Evolutionary conservation across 2,113 vertebrate genomes (phyloP).

Genomic region (Vidua macroura): DNA sequence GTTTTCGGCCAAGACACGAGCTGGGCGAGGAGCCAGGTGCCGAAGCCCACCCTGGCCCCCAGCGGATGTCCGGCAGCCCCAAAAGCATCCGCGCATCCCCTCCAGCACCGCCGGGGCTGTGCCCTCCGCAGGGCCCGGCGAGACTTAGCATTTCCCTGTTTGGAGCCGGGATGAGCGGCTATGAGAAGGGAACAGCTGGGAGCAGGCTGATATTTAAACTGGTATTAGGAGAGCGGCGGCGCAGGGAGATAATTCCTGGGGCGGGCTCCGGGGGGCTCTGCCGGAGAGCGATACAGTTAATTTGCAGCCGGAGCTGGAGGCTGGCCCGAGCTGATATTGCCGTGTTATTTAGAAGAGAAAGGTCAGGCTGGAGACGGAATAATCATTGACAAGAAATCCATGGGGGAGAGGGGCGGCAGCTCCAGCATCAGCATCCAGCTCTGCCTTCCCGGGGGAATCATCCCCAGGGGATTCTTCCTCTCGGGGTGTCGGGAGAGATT

Average conservation of each 20-base stretch:
- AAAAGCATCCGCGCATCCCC: not conserved
- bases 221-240: slow-evolving; percentile 73
- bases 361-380: slow-evolving; percentile 72
- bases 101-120: not conserved
- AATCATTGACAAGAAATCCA: slow-evolving; percentile 80
- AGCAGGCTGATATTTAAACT: slow-evolving; percentile 81
- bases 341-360: slow-evolving; percentile 66
- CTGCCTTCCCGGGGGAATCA: not conserved
- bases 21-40: rapidly evolving
- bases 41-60: not conserved
- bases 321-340: slow-evolving; percentile 32
- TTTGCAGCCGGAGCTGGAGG: slow-evolving; percentile 46
- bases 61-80: rapidly evolving
- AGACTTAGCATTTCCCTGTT: slow-evolving; percentile 76
- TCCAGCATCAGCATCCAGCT: not conserved
- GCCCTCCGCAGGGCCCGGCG: not conserved
- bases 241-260: slow-evolving; percentile 70
- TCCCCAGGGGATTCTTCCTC: not conserved
- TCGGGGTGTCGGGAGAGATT: not conserved
- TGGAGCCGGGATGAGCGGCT: slow-evolving; percentile 73
- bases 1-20: rapidly evolving
- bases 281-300: slow-evolving; percentile 39
- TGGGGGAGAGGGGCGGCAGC: slow-evolving; percentile 40
- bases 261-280: not conserved
- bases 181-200: slow-evolving; percentile 79